A percentile compares a stretch with the other conserved stretches of the same genome.
Conservation (phyloP, 2,797 vertebrate genomes). For the Darevskia mixta region DNA sequence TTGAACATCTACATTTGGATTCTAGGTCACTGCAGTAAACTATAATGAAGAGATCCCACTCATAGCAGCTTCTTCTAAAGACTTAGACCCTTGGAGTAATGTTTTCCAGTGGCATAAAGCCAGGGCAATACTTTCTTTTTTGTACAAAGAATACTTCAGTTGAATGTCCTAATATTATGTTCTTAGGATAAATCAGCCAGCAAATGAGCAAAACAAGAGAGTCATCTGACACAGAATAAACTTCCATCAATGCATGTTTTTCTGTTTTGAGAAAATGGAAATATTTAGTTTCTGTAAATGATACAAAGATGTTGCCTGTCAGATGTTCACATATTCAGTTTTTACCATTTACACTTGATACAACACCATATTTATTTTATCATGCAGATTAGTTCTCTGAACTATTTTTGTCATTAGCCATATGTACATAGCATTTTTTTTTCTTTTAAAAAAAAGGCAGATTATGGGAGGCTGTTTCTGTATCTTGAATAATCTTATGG, state of each 20-base stretch:
- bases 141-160: conserved; percentile 35
- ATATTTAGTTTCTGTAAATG: conserved; percentile 64
- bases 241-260: conserved; percentile 67
- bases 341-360: conserved; percentile 38
- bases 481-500: background rate
- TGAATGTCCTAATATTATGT: conserved; percentile 46
- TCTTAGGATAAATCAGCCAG: conserved; percentile 44
- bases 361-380: conserved; percentile 31
- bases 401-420: conserved; percentile 47
- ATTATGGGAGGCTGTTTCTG: background rate
- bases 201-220: conserved; percentile 56
- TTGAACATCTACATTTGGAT: conserved; percentile 54
- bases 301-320: conserved; percentile 52
- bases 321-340: conserved; percentile 63
- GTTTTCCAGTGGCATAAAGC: conserved; percentile 3
- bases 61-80: conserved; percentile 17
- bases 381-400: conserved; percentile 46
- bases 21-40: conserved; percentile 46
- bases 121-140: conserved; percentile 48
- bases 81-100: conserved; percentile 8
- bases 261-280: conserved; percentile 68
- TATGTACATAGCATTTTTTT: conserved; percentile 21
- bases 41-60: background rate
- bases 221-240: conserved; percentile 62
- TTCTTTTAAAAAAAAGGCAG: background rate